These are phyloP conservation scores for Nothocercus nigrocapillus DNA, from an alignment of 2,113 vertebrate species.

Conservation along the genomic window DNA sequence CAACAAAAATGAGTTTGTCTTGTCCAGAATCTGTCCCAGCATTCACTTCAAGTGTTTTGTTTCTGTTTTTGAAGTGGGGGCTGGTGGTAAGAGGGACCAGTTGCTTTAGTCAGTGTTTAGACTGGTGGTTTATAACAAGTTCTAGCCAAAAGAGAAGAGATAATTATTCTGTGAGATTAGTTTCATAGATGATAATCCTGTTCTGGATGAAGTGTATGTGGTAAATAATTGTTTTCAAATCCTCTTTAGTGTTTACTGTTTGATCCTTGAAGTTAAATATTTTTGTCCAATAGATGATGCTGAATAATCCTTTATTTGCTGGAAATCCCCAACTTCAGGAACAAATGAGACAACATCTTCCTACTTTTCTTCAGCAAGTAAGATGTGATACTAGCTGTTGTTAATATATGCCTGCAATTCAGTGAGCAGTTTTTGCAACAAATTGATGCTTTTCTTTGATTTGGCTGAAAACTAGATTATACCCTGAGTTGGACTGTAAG, in stretches of 20 bases:
- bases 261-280: constrained; percentile 67
- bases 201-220: neutral
- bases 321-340: constrained; percentile 91
- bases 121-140: neutral
- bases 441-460: constrained; percentile 25
- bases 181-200: neutral
- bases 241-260: neutral
- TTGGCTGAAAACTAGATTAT: constrained; percentile 3
- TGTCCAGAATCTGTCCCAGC: neutral
- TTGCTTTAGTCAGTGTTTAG: neutral
- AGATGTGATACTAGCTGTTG: constrained; percentile 60
- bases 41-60: neutral
- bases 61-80: neutral
- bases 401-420: constrained; percentile 10
- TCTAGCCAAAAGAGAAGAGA: neutral
- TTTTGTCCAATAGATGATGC: constrained; percentile 85
- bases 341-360: constrained; percentile 91
- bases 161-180: neutral
- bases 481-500: neutral
- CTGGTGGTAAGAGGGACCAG: neutral
- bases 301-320: constrained; percentile 92
- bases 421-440: neutral
- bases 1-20: neutral
- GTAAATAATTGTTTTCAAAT: neutral
- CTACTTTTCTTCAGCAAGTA: constrained; percentile 91